phyloP scores from a whole-genome alignment of 2,888 invertebrate species.

The Acanthoscelides obtectus region DNA sequence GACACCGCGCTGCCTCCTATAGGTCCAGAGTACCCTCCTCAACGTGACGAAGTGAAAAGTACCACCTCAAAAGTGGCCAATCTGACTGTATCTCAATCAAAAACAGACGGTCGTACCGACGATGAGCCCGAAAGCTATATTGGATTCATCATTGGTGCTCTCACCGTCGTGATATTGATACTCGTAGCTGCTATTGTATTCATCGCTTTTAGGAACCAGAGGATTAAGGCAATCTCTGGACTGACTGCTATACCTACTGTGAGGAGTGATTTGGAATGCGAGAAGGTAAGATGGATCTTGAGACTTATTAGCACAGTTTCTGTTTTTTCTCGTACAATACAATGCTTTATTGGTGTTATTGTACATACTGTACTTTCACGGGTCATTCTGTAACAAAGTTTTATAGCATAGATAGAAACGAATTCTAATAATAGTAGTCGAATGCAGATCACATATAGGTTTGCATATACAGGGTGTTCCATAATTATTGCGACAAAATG shows the following conservation, averaged over 20 bases:
- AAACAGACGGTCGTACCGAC: constrained; percentile 38
- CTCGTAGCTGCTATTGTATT: constrained; percentile 65
- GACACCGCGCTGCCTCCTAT: constrained; percentile 57
- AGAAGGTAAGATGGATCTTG: constrained; percentile 19
- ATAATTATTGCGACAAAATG: too few species aligned
- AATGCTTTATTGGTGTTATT: too few species aligned
- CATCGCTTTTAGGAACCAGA: constrained; percentile 63
- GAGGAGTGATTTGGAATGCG: constrained; percentile 35
- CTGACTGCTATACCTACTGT: constrained; percentile 13
- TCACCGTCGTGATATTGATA: constrained; percentile 68
- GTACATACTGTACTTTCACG: too few species aligned
- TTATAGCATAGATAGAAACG: too few species aligned
- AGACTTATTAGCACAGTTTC: too few species aligned
- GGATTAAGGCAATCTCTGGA: constrained; percentile 47
- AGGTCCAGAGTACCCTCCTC: constrained; percentile 62
- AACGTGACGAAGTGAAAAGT: constrained; percentile 64
- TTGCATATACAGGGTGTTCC: too few species aligned
- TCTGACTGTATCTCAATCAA: constrained; percentile 1
- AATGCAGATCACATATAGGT: too few species aligned
- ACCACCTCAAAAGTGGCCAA: constrained; percentile 45
- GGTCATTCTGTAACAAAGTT: too few species aligned
- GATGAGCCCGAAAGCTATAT: constrained; percentile 58
- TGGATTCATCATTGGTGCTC: constrained; percentile 64
- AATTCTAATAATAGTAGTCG: too few species aligned
- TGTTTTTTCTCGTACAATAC: too few species aligned